These are phyloP conservation scores for Lagria hirta DNA, from an alignment of 2,888 invertebrate genomes.

Conservation along the genomic window DNA sequence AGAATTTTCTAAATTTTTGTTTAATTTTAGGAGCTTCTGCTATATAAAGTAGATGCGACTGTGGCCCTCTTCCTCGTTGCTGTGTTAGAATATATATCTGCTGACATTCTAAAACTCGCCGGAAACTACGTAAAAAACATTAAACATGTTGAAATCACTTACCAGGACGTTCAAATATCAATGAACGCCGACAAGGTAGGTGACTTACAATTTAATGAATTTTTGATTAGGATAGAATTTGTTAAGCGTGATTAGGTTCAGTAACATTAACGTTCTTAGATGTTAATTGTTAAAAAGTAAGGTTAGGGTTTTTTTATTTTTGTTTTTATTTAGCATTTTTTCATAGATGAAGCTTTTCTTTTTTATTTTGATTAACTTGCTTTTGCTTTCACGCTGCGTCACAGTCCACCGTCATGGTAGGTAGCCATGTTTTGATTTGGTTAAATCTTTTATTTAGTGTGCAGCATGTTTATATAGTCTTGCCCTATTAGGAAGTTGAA, in stretches of 20 bases:
- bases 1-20: constrained; percentile 15
- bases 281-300: constrained; percentile 10
- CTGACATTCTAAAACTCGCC: constrained; percentile 92
- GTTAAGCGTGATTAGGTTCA: not conserved
- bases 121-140: constrained; percentile 98
- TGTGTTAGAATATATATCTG: constrained; percentile 92
- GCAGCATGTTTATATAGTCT: constrained; percentile 18
- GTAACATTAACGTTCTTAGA: too few species aligned
- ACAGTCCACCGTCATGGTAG: constrained; percentile 56
- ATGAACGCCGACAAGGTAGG: constrained; percentile 98
- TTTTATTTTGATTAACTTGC: constrained; percentile 49
- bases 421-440: constrained; percentile 47
- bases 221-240: constrained; percentile 2
- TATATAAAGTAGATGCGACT: constrained; percentile 83
- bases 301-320: constrained; percentile 6
- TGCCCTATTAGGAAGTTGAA: too few species aligned
- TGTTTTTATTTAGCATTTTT: constrained; percentile 12
- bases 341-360: constrained; percentile 32
- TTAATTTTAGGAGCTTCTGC: constrained; percentile 72
- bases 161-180: constrained; percentile 94
- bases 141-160: constrained; percentile 86
- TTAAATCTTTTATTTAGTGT: constrained; percentile 24
- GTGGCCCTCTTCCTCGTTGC: constrained; percentile 90
- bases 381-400: constrained; percentile 55
- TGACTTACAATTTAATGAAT: not conserved